A percentile compares a stretch with the other conserved stretches of the same genome.
These are phyloP conservation scores for Camponotus vicinus DNA, from an alignment of 1,140 invertebrate genomes.

Conservation along the genomic window DNA sequence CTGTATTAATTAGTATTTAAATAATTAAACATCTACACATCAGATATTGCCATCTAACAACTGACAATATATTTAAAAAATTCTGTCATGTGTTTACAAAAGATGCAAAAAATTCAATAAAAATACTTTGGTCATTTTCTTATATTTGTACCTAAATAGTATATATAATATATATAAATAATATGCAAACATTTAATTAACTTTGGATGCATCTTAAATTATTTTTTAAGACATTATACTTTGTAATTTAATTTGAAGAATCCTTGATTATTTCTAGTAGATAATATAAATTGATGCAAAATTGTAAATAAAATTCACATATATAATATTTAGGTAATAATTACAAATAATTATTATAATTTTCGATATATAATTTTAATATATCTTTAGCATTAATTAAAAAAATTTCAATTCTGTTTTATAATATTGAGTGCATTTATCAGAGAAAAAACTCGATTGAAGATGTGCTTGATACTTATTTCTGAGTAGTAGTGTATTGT, in stretches of 20 bases:
- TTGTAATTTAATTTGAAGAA: slow-evolving; percentile 11
- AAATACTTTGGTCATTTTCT: slow-evolving; percentile 49
- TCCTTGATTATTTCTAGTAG: neutral
- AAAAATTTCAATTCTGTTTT: neutral
- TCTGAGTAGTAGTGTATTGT: slow-evolving; percentile 14
- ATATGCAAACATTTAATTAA: slow-evolving; percentile 33
- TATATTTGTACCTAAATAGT: slow-evolving; percentile 23
- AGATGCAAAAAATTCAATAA: slow-evolving; percentile 29
- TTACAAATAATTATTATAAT: neutral
- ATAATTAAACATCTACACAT: neutral
- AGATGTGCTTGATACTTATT: slow-evolving; percentile 39
- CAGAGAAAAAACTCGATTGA: slow-evolving; percentile 12
- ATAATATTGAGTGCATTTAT: slow-evolving; percentile 28
- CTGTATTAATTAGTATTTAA: neutral
- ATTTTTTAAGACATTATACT: neutral
- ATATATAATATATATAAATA: slow-evolving; percentile 27
- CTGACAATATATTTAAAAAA: slow-evolving; percentile 35
- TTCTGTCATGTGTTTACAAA: slow-evolving; percentile 31
- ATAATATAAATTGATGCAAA: slow-evolving; percentile 28
- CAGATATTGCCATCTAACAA: neutral
- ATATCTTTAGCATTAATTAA: slow-evolving; percentile 10
- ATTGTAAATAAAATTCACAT: slow-evolving; percentile 7
- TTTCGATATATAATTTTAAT: slow-evolving; percentile 10
- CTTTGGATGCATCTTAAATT: neutral
- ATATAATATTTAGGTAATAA: slow-evolving; percentile 35